Evolutionary conservation across 2,888 invertebrate species (phyloP).

Genomic region (Microctonus hyperodae): DNA sequence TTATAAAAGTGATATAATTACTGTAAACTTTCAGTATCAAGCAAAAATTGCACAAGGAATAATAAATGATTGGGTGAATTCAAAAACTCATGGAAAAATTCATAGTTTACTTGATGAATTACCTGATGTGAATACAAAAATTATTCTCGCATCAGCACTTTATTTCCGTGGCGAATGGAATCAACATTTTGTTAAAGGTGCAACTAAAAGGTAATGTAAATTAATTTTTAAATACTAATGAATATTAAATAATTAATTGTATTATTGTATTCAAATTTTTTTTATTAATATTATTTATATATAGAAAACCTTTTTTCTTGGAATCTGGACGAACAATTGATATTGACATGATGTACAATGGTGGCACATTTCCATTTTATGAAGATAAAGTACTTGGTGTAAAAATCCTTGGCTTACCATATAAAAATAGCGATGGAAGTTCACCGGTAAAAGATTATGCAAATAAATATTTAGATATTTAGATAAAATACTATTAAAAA

Average conservation of each 20-base stretch:
- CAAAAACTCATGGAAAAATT: slow-evolving; percentile 71
- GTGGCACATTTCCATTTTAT: slow-evolving; percentile 69
- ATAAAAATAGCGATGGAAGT: slow-evolving; percentile 68
- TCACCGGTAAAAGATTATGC: not conserved
- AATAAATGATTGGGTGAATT: slow-evolving; percentile 73
- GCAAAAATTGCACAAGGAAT: slow-evolving; percentile 60
- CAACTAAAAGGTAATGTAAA: slow-evolving; percentile 64
- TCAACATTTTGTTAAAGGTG: slow-evolving; percentile 67
- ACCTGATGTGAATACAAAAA: slow-evolving; percentile 67
- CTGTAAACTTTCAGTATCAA: slow-evolving; percentile 66
- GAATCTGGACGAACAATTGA: slow-evolving; percentile 51
- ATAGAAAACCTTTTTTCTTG: slow-evolving; percentile 67
- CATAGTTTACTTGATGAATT: slow-evolving; percentile 66
- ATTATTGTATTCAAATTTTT: not conserved
- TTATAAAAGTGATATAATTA: slow-evolving; percentile 68
- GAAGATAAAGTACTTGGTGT: slow-evolving; percentile 65
- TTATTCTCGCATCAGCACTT: slow-evolving; percentile 73
- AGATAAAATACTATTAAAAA: not conserved
- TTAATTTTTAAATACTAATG: slow-evolving; percentile 50
- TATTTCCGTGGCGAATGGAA: slow-evolving; percentile 79
- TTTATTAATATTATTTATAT: not conserved
- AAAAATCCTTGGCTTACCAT: slow-evolving; percentile 75
- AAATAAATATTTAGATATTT: not conserved
- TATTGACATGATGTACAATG: slow-evolving; percentile 74
- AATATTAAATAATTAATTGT: not conserved